These are phyloP conservation scores for Hyaena hyaena DNA, from an alignment of 2,113 vertebrate genomes.

Conservation along the genomic window DNA sequence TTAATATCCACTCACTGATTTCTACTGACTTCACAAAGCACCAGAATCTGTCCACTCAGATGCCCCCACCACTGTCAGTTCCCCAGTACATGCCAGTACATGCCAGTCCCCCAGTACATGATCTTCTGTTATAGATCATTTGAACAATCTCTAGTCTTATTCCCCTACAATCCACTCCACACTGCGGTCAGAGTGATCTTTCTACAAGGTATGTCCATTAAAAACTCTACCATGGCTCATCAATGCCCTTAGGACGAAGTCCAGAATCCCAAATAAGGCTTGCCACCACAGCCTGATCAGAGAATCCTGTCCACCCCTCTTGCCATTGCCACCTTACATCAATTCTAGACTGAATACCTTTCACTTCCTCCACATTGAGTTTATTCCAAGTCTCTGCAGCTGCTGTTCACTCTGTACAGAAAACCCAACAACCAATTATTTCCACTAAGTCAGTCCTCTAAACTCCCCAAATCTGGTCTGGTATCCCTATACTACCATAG, in stretches of 20 bases:
- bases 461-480: not conserved
- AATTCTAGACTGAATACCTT: not conserved
- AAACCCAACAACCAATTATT: not conserved
- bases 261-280: not conserved
- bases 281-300: not conserved
- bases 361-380: not conserved
- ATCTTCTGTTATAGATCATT: not conserved
- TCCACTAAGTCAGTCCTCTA: not conserved
- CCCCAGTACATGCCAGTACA: not conserved
- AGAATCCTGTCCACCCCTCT: not conserved
- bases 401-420: not conserved
- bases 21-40: not conserved
- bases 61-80: not conserved
- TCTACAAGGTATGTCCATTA: not conserved
- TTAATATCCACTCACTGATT: constrained; percentile 8
- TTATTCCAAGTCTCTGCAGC: not conserved
- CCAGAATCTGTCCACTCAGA: not conserved
- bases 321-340: not conserved
- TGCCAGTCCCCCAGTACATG: not conserved
- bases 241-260: not conserved
- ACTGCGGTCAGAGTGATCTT: not conserved
- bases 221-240: not conserved
- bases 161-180: not conserved
- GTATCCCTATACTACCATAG: not conserved
- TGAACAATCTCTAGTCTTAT: not conserved